A percentile compares a stretch with the other conserved stretches of the same genome.
These are phyloP conservation scores for Metellina segmentata DNA, from an alignment of 2,888 invertebrate genomes.

Conservation along the genomic window DNA sequence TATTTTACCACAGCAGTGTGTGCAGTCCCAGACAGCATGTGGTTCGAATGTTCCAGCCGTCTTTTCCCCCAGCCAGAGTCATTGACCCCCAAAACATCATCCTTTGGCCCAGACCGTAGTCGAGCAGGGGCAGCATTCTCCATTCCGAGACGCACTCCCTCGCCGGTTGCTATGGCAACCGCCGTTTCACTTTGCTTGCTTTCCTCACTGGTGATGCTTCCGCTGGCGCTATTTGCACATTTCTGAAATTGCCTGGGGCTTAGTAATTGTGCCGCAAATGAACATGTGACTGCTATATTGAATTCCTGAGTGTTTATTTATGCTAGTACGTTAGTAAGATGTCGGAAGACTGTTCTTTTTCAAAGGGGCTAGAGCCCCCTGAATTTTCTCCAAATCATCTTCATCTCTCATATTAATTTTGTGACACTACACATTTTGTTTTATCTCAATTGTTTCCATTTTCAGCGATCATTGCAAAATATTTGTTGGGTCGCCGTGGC, in stretches of 20 bases:
- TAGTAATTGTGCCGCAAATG: not conserved
- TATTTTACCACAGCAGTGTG: conserved; percentile 21
- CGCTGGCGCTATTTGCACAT: no score
- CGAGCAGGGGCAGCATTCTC: not conserved
- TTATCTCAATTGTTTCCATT: no score
- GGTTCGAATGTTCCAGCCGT: conserved; percentile 31
- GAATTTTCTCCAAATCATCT: no score
- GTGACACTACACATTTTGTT: no score
- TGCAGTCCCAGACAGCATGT: conserved; percentile 37
- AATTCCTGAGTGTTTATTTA: not conserved
- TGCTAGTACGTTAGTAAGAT: not conserved
- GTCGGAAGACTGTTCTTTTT: no score
- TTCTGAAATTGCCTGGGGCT: not conserved
- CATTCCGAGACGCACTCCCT: conserved; percentile 3
- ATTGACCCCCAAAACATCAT: conserved; percentile 18
- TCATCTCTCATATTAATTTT: no score
- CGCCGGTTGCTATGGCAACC: conserved; percentile 38
- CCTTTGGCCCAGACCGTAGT: not conserved
- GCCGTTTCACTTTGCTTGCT: not conserved
- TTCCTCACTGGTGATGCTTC: not conserved
- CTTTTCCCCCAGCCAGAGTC: conserved; percentile 23
- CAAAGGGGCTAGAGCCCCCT: no score
- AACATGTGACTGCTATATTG: not conserved
- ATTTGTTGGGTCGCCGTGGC: no score
- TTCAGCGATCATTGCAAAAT: no score